Base-by-base conservation (phyloP, 2,888 invertebrate species). In the Blera fallax region DNA sequence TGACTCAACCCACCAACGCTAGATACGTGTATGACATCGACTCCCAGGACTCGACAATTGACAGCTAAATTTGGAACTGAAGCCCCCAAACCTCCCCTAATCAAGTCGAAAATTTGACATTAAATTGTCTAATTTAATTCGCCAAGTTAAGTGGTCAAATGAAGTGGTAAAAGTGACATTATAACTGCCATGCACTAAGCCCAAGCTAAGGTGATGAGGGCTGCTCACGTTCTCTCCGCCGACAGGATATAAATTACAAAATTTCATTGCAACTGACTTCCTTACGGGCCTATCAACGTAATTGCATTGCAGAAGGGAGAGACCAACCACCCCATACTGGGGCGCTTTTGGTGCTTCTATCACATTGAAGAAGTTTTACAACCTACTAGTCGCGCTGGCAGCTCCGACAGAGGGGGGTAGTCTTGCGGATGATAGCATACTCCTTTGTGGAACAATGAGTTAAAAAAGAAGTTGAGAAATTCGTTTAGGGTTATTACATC, bases 221-320 rank as follows among this genome's bases (percentile, higher is more conserved):
- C 6, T 64, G 60, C 56, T 62, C 79, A 79, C 69, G 80, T 65
- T 67, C 45, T 16, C 8, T 16, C 8, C 43, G 50, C 29, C 62
- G 74, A 69, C 70, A 72, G 85, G 76, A 72, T 81, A 85, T 81
- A 85, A 80, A 81, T 76, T 85, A 81, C 65, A 37, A 81, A 81
- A 81, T 85, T 85, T 81, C 85, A 80, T 76, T 81, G 85, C 76
- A 81, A 85, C 85, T 85, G 81, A 85, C 80, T 85, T 85, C 85
- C 85, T 80, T 72, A 72, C 62, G 70, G 70, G 85, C 64, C 80
- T 85, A 85, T 85, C 81, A 76, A 70, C 60, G 85, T 76, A 85
- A 85, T 85, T 85, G 80, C 85, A 81, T 69, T 29, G 81, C 76
- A 60, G 79, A 48, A 34, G 72, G 65, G 72, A n/a, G n/a, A n/a